Base-by-base conservation (phyloP, 2,888 invertebrate genomes). In the Melanostoma scalare region DNA sequence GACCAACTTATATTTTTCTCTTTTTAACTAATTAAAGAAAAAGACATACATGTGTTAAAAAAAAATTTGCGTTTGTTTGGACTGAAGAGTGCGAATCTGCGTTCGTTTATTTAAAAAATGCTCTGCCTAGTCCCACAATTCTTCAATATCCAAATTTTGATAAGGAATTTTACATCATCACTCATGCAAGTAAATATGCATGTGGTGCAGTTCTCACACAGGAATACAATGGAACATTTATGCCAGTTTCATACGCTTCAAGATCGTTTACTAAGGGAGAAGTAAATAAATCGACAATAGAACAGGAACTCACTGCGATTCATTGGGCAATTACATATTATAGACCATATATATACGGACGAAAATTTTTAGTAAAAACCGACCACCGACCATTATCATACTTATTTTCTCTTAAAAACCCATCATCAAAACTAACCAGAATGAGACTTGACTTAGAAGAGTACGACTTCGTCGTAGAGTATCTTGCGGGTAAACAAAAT, bases 311-410 rank as follows among this genome's bases (percentile, higher is more conserved):
- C 6, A 58, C 87, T 60, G 87, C 87, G 1, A 82, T 85, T 36
- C 73, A 85, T 61, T 86, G 74, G 80, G 86, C 86, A 33, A 86
- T 87, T 8, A 86, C 68, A 40, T 69, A 87, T 50, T 88, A 87
- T 69, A 38, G 56, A 63, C 80, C 85, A 69, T 85, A 85, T 10
- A 60, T 85, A n/a, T 42, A 84, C 42, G 85, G 79, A 4, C 84
- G 53, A n/a, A 35, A 73, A 50, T 87, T 87, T 68, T 48, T 56
- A 1, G 85, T 87, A 8, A 73, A 55, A 35, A 82, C 85, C 3
- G 87, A 87, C 40, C 87, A 88, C 63, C 74, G 84, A 63, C 86
- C 87, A 0, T 63, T 88, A 8, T 40, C 86, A 3, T 87, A 87
- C 60, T 56, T 88, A 30, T 87, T 86, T 48, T 71, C 84, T 30